Evolutionary conservation across 2,797 vertebrate genomes (phyloP).

Genomic region (Sebastolobus alascanus): DNA sequence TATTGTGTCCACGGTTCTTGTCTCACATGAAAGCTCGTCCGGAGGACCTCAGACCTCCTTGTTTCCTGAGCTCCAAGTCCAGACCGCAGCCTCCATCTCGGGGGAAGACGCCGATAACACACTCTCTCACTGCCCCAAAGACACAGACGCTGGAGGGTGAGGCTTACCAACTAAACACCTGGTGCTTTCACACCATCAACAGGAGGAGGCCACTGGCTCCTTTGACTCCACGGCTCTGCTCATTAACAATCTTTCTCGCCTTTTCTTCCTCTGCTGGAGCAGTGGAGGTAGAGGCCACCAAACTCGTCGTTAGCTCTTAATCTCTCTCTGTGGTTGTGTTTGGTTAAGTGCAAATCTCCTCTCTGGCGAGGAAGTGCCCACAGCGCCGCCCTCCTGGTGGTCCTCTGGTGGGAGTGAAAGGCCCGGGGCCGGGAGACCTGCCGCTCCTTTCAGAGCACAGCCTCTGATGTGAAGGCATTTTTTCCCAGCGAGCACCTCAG

Average conservation of each 20-base stretch:
- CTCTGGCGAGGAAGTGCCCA: slow-evolving; percentile 67
- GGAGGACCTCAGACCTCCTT: slow-evolving; percentile 50
- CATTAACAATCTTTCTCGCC: slow-evolving; percentile 49
- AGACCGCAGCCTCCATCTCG: slow-evolving; percentile 49
- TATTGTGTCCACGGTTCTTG: slow-evolving; percentile 78
- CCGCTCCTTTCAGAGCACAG: slow-evolving; percentile 74
- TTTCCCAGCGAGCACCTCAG: slow-evolving; percentile 71
- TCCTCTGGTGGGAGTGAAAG: slow-evolving; percentile 61
- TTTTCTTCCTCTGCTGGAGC: slow-evolving; percentile 37
- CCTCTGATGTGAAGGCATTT: slow-evolving; percentile 95
- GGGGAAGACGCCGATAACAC: slow-evolving; percentile 17
- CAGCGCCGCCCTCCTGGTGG: slow-evolving; percentile 78
- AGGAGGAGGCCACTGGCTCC: slow-evolving; percentile 37
- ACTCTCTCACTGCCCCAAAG: slow-evolving; percentile 34
- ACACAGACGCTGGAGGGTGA: slow-evolving; percentile 63
- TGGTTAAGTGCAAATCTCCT: slow-evolving; percentile 68
- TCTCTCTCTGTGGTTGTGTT: slow-evolving; percentile 64
- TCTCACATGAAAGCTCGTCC: slow-evolving; percentile 80
- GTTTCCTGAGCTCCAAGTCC: slow-evolving; percentile 49
- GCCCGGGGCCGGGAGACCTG: slow-evolving; percentile 63
- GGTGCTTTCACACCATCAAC: slow-evolving; percentile 51
- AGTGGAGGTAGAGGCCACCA: slow-evolving; percentile 55
- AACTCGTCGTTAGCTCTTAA: slow-evolving; percentile 59
- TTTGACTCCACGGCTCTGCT: slow-evolving; percentile 50
- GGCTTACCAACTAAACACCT: slow-evolving; percentile 55